Evolutionary conservation across 2,888 invertebrate genomes (phyloP), one percentile per base, ranked within the genome.

Genomic region (Alentia gelatinosa): DNA sequence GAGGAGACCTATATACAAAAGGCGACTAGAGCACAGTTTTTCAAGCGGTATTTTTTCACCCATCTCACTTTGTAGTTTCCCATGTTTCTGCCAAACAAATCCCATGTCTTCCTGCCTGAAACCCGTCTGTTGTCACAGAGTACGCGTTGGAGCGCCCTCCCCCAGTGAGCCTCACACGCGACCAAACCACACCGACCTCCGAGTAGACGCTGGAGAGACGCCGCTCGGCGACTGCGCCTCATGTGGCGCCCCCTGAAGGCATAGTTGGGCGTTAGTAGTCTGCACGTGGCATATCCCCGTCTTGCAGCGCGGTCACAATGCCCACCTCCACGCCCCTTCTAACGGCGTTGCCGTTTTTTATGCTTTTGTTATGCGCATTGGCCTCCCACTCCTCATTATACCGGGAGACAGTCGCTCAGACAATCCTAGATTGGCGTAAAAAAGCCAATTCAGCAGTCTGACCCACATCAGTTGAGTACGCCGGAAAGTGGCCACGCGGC

Each of bases 401-500:
- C 39, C 35, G 68, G 15, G 74, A 15, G 47, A 86, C 42, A 86
- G 86, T 47, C 30, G 47, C 86, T n/a, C 86, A 26, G 26, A 86
- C 86, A 47, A 86, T 86, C 86, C 9, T 42, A 47, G 86, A 50
- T 47, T 86, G 50, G 86, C 86, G 50, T 86, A 86, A 86, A 86
- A 86, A 86, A 86, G 47, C 86, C 47, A 86, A 86, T 86, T 86
- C 86, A 15, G 56, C 68, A 33, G 63, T 3, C 42, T 30, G 47
- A 47, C 86, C 50, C 86, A n/a, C 26, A 19, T 1, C 47, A 19
- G 47, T 42, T 50, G 15, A 1, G 83, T 86, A 19, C 26, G 47
- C 30, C n/a, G 47, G 5, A n/a, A 86, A 86, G 19, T 86, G 86
- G 86, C 7, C 86, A 26, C 86, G 30, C 47, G 26, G 86, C 12